Percentiles rank a stretch among this genome's conserved stretches.
Evolutionary conservation across 2,113 vertebrate species (phyloP).

Genomic region (Indicator indicator): DNA sequence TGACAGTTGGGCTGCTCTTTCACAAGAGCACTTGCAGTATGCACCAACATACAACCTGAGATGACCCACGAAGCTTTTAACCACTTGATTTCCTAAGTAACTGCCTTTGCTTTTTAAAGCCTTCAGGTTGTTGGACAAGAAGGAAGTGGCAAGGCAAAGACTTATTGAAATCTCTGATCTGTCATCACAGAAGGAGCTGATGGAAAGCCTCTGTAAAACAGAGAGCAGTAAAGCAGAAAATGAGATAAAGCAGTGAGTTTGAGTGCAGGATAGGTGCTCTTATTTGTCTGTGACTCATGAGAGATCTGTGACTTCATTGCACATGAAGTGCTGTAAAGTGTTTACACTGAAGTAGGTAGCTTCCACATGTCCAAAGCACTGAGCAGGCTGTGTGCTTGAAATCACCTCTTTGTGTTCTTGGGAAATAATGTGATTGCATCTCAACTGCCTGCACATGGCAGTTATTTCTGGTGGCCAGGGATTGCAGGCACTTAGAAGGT

Average conservation of each 20-base stretch:
- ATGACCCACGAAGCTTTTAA: slow-evolving; percentile 55
- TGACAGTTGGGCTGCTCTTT: slow-evolving; percentile 57
- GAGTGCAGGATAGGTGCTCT: background rate
- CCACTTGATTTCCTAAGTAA: slow-evolving; percentile 80
- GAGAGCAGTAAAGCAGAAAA: slow-evolving; percentile 1
- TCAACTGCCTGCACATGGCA: slow-evolving; percentile 1
- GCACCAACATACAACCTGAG: slow-evolving; percentile 28
- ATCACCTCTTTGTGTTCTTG: background rate
- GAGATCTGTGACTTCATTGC: background rate
- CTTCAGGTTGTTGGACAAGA: slow-evolving; percentile 55
- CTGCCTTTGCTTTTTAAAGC: slow-evolving; percentile 57
- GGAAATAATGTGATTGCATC: slow-evolving; percentile 2
- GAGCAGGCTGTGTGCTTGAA: background rate
- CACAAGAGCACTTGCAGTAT: slow-evolving; percentile 24
- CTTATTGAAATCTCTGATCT: slow-evolving; percentile 55
- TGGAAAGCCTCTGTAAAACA: slow-evolving; percentile 12
- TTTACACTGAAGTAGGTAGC: background rate
- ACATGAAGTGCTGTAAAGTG: background rate
- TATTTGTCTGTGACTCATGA: background rate
- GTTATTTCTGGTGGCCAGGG: slow-evolving; percentile 21
- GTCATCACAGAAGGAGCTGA: slow-evolving; percentile 20
- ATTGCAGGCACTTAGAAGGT: background rate
- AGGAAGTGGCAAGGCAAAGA: slow-evolving; percentile 77
- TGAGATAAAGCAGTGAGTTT: background rate
- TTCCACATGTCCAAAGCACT: background rate